These are phyloP conservation scores for Panopea generosa DNA, from an alignment of 2,888 invertebrate species.

Conservation along the genomic window DNA sequence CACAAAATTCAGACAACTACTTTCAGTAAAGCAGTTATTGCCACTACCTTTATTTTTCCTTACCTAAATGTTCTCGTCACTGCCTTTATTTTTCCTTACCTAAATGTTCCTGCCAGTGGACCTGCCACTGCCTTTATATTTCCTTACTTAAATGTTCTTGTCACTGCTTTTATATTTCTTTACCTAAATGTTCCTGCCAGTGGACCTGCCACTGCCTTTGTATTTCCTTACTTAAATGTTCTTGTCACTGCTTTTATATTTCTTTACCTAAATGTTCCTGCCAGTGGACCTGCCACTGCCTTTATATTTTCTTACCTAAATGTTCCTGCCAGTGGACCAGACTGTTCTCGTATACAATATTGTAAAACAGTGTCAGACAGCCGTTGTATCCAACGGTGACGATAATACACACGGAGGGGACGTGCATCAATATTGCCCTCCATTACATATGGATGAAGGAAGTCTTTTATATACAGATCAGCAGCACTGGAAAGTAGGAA, in stretches of 20 bases:
- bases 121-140: too few relatives aligned
- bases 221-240: constrained; percentile 68
- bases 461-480: constrained; percentile 93
- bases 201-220: constrained; percentile 86
- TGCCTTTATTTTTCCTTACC: too few relatives aligned
- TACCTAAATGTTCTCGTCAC: too few relatives aligned
- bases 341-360: constrained; percentile 90
- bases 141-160: too few relatives aligned
- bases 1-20: too few relatives aligned
- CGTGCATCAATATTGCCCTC: constrained; percentile 89
- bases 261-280: constrained; percentile 76
- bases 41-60: too few relatives aligned
- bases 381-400: constrained; percentile 92
- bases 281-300: constrained; percentile 83
- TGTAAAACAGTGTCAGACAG: constrained; percentile 90
- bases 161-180: too few relatives aligned
- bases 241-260: too few relatives aligned
- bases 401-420: constrained; percentile 92
- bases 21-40: too few relatives aligned
- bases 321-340: constrained; percentile 75
- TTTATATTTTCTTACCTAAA: constrained; percentile 85
- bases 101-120: constrained; percentile 71
- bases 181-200: constrained; percentile 73
- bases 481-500: constrained; percentile 88
- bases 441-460: constrained; percentile 91